phyloP scores from a whole-genome alignment of 2,888 invertebrate genomes.

The Cepaea hortensis region DNA sequence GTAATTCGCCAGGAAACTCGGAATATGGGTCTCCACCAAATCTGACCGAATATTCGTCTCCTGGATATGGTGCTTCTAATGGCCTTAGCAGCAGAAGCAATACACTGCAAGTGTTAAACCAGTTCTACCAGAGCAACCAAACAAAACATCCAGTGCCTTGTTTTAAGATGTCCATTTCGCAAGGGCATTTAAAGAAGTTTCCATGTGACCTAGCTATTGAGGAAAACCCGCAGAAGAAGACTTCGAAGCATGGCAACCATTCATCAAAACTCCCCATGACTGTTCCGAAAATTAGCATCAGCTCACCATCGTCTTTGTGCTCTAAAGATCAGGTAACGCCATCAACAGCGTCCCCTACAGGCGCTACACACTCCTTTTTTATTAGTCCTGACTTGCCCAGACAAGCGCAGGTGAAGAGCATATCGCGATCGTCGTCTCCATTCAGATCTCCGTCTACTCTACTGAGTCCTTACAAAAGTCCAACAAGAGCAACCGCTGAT shows the following conservation, averaged over 20 bases:
- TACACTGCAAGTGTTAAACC: neutral
- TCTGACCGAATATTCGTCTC: slow-evolving; percentile 18
- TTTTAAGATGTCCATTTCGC: neutral
- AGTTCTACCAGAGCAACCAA: neutral
- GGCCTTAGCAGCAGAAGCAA: neutral
- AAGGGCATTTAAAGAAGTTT: neutral
- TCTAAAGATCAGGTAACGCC: neutral
- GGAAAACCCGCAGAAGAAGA: neutral
- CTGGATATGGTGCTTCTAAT: neutral
- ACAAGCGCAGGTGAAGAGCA: slow-evolving; percentile 1
- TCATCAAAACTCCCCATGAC: neutral
- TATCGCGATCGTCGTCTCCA: slow-evolving; percentile 23
- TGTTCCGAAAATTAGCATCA: slow-evolving; percentile 34
- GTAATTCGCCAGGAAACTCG: slow-evolving; percentile 11
- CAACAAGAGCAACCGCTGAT: neutral
- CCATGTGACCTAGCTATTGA: neutral
- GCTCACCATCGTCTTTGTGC: slow-evolving; percentile 22
- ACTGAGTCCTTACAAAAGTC: slow-evolving; percentile 24
- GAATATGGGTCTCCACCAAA: slow-evolving; percentile 41
- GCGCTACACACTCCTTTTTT: slow-evolving; percentile 2
- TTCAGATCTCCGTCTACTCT: slow-evolving; percentile 32
- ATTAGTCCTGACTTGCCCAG: slow-evolving; percentile 34
- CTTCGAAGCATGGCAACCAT: neutral
- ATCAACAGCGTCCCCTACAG: slow-evolving; percentile 11
- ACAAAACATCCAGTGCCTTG: neutral